Conservation (phyloP, 2,797 vertebrate species). For the Hemibagrus guttatus region DNA sequence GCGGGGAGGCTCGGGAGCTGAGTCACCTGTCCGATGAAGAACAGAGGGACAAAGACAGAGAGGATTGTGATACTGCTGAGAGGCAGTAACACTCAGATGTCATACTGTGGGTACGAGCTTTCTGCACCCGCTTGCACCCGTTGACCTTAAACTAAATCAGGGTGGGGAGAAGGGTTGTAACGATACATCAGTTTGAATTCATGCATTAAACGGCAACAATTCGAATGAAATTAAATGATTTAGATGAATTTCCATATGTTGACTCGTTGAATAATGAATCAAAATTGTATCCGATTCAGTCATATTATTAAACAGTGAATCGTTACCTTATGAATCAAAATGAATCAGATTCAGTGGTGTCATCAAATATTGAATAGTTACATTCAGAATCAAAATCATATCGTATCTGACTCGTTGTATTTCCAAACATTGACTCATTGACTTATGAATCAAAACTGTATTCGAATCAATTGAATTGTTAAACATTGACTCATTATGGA, state of each 20-base stretch:
- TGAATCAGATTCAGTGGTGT: no score
- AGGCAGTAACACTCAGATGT: background rate
- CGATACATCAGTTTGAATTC: background rate
- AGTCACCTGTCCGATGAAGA: conserved; percentile 24
- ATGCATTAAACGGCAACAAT: background rate
- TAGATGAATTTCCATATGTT: no score
- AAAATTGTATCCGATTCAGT: no score
- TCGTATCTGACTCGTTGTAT: background rate
- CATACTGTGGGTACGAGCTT: background rate
- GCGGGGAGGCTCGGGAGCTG: conserved; percentile 59
- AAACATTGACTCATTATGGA: no score
- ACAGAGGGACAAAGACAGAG: background rate
- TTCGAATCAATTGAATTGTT: no score
- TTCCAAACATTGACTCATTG: background rate
- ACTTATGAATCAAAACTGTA: no score
- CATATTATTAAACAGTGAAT: no score
- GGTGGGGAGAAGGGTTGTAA: background rate
- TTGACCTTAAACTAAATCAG: background rate
- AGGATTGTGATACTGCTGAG: background rate
- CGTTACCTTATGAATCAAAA: no score
- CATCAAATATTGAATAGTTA: no score
- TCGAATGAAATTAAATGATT: no score
- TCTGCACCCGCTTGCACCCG: background rate
- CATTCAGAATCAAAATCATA: background rate
- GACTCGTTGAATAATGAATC: no score